Base-by-base conservation (phyloP, 2,113 vertebrate genomes). In the Corythornis cristatus region DNA sequence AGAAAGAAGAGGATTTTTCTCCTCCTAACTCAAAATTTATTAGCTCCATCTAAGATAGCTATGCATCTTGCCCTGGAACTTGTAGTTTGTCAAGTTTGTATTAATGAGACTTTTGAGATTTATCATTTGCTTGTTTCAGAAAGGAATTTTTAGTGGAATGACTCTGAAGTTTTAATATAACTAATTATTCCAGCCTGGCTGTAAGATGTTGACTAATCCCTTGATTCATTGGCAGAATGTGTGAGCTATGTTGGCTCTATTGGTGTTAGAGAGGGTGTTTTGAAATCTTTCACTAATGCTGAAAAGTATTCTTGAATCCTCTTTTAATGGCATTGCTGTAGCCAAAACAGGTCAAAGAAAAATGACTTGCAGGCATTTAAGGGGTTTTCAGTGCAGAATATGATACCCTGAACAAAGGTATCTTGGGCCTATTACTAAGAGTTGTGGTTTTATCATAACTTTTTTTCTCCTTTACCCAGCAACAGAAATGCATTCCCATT, bases 131-230 rank as follows among this genome's bases (percentile, higher is more conserved):
- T 23, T 50, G 21, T 51, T 82, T 73, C 28, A 75, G 26, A 82
- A 60, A 48, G 37, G 7, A 58, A 13, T 67, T 82, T 60, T 75
- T 75, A 56, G 46, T 89, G 31, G 15, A 56, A 42, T 23, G 40
- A 35, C 53, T 84, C 22, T 43, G 37, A 72, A 66, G 33, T 67
- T 74, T 71, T 67, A 64, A 12, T 82, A 17, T 43, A 51, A 51
- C 12, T 0, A 0, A 1, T 90, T 57, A 21, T 72, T 82, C 21
- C 8, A 88, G 21, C 46, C 31, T 74, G 65, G 1, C n/a, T 93
- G 42, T 83, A 29, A 48, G 48, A 23, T 21, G 11, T 40, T 80
- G 45, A 83, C 29, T 75, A 68, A 64, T 54, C 12, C 29, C n/a
- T 83, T 79, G 3, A 8, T 73, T 90, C 56, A 40, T 33, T 56